Evolutionary conservation across 1,140 invertebrate species (phyloP).

Genomic region (Notospermus geniculatus): DNA sequence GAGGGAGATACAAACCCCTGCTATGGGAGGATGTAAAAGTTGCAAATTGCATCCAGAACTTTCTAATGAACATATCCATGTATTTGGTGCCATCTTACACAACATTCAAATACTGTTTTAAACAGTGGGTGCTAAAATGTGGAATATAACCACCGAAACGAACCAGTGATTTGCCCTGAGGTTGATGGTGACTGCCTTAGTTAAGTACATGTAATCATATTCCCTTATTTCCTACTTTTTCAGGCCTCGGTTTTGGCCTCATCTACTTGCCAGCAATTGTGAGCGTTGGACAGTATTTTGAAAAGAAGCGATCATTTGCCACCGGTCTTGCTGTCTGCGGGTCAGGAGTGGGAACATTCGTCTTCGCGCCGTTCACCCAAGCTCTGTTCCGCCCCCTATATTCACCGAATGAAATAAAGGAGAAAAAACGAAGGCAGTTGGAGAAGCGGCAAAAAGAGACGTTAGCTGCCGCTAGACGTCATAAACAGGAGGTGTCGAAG

Average conservation of each 20-base stretch:
- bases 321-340: slow-evolving; percentile 74
- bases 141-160: no score
- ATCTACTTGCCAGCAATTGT: slow-evolving; percentile 92
- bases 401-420: background rate
- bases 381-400: slow-evolving; percentile 73
- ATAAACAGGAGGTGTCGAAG: background rate
- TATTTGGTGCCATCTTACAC: no score
- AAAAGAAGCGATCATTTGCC: slow-evolving; percentile 82
- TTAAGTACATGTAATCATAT: no score
- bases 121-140: no score
- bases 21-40: no score
- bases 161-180: no score
- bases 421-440: background rate
- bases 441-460: background rate
- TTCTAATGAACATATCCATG: no score
- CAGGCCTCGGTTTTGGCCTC: slow-evolving; percentile 83
- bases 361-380: slow-evolving; percentile 44
- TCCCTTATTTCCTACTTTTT: background rate
- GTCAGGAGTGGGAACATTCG: slow-evolving; percentile 48
- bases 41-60: no score
- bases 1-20: no score
- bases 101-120: no score
- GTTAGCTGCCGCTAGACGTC: background rate
- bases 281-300: slow-evolving; percentile 91
- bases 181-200: no score